phyloP scores from a whole-genome alignment of 2,113 vertebrate genomes.

The Sclerurus mexicanus region DNA sequence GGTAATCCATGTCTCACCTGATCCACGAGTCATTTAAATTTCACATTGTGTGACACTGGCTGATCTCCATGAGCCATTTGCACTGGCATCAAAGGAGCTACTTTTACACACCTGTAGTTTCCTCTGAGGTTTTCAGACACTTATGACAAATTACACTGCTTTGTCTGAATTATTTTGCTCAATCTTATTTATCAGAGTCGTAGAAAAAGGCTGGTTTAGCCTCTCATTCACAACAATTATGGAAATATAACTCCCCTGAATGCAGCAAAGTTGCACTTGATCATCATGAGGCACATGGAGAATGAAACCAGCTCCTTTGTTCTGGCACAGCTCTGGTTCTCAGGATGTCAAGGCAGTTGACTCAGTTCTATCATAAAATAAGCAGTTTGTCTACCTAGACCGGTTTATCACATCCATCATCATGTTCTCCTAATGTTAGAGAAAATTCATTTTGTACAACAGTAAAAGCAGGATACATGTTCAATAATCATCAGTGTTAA shows the following conservation, averaged over 20 bases:
- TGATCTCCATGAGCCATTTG: background rate
- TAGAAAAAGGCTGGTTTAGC: background rate
- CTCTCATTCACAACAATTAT: background rate
- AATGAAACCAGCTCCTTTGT: background rate
- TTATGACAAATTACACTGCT: background rate
- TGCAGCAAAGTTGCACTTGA: background rate
- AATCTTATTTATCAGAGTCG: background rate
- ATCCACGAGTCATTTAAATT: background rate
- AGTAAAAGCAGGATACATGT: background rate
- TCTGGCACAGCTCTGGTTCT: background rate
- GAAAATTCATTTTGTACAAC: background rate
- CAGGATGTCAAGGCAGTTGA: background rate
- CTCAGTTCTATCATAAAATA: background rate
- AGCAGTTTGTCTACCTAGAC: background rate
- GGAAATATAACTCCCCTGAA: background rate
- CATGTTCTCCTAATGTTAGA: background rate
- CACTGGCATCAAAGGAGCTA: background rate
- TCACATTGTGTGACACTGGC: background rate
- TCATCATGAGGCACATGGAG: background rate
- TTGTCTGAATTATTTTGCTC: background rate
- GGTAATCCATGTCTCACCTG: background rate
- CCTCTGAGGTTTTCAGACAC: background rate
- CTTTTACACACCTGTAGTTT: background rate
- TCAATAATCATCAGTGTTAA: conserved; percentile 17
- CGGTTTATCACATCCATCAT: background rate